Conservation (phyloP, 2,797 vertebrate genomes). For the Lacerta bilineata region DNA sequence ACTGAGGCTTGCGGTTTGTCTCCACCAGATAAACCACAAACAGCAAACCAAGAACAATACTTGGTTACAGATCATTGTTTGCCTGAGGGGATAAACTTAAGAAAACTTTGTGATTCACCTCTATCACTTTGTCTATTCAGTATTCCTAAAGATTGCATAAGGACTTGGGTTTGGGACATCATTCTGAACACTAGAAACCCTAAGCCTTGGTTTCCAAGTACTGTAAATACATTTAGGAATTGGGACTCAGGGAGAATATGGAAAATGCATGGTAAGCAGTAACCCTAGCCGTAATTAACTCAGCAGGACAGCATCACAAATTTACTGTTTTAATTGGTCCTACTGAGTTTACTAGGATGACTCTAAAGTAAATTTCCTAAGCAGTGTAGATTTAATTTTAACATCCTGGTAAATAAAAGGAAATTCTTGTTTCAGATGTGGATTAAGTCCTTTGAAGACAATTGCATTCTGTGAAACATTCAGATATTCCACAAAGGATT, state of each 20-base stretch:
- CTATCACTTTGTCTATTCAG: neutral
- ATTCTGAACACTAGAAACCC: neutral
- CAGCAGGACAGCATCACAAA: neutral
- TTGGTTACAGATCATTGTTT: too few species aligned
- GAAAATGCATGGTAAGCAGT: neutral
- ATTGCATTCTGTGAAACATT: slow-evolving; percentile 5
- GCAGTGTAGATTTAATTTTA: slow-evolving; percentile 9
- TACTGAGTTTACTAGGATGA: neutral
- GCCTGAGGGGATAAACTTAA: too few species aligned
- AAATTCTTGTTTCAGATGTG: slow-evolving; percentile 20
- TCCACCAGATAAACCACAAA: too few species aligned
- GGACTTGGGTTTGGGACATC: neutral
- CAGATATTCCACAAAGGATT: slow-evolving; percentile 14
- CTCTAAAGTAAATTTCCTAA: neutral
- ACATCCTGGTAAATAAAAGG: neutral
- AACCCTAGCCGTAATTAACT: neutral
- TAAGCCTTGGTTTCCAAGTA: neutral
- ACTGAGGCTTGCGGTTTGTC: too few species aligned
- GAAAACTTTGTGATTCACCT: too few species aligned
- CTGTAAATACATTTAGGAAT: neutral
- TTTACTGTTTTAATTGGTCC: neutral
- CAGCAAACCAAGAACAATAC: too few species aligned
- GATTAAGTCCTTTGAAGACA: slow-evolving; percentile 23
- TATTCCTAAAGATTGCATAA: neutral
- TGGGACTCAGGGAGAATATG: too few species aligned